Evolutionary conservation across 1,140 invertebrate genomes (phyloP), one percentile per base, ranked within the genome.

Genomic region (Drosophila sulfurigaster): DNA sequence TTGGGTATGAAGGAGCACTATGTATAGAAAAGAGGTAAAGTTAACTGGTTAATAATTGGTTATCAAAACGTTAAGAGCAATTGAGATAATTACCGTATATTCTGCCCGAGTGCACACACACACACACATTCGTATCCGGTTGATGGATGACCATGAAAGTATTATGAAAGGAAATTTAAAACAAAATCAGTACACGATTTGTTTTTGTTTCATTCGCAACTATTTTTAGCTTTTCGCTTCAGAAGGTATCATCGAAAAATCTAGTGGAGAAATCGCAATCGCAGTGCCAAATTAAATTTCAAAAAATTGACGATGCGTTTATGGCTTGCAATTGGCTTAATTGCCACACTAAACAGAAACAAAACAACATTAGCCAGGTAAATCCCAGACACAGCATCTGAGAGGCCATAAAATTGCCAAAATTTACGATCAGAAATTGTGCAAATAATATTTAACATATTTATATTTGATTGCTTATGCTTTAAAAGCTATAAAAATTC

Each of bases 1-100:
- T 97, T 97, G 78, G 97, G 97, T 79, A 98, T 94, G 87, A 98
- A 98, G 0, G 97, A 98, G 94, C 98, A 99, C 97, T 98, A 93
- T 52, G 20, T 2, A 49, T n/a, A 13, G 20, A 15, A 46, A 66
- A 70, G 65, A 30, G 56, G 49, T 16, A 41, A 20, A 20, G 3
- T 25, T 38, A 10, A 10, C 6, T 38, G 8, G n/a, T 62, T 28
- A 68, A 58, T 54, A 57, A 54, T 25, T 68, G 48, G 30, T 51
- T 8, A 64, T 60, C 58, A 28, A 35, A 51, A 8, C 45, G 5
- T 49, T 1, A 5, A 35, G 8, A 16, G 7, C 38, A 73, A 48
- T 52, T 49, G 52, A 56, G 32, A 57, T 85, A 94, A 94, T 94
- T 93, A 95, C 94, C 68, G 94, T 95, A 78, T 96, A 96, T 91